phyloP scores from a whole-genome alignment of 2,888 invertebrate genomes.

The Drosophila mimetica region DNA sequence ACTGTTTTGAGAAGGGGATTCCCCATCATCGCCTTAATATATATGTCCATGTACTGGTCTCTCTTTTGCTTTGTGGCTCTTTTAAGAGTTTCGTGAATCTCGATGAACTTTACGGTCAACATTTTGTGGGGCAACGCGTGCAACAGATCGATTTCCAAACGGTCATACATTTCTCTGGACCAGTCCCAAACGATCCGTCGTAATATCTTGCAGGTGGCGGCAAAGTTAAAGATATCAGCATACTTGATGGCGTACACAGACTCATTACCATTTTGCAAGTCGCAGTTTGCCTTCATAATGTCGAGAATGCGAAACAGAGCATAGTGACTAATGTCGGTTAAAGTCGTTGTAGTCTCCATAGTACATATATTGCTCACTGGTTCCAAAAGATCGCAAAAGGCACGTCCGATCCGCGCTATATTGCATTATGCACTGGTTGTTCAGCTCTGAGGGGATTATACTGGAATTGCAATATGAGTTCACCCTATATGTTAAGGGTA shows the following conservation, averaged over 20 bases:
- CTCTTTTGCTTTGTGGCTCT: not conserved
- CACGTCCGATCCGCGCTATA: not conserved
- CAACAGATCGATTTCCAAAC: not conserved
- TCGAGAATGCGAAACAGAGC: slow-evolving; percentile 15
- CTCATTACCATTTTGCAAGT: not conserved
- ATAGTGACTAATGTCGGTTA: not conserved
- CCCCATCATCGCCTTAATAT: not conserved
- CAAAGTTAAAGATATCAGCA: slow-evolving; percentile 19
- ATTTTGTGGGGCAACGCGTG: not conserved
- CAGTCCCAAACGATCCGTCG: slow-evolving; percentile 3
- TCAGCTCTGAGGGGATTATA: not conserved
- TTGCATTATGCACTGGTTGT: not conserved
- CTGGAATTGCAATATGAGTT: not conserved
- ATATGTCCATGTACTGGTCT: not conserved
- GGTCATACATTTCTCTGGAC: slow-evolving; percentile 1
- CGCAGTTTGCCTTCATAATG: slow-evolving; percentile 3
- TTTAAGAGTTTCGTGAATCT: not conserved
- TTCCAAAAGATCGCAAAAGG: not conserved
- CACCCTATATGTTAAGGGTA: not conserved
- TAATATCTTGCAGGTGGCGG: not conserved
- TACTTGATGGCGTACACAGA: not conserved
- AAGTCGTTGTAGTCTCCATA: not conserved
- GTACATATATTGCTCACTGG: not conserved
- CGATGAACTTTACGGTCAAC: not conserved
- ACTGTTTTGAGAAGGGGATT: not conserved